phyloP scores from a whole-genome alignment of 2,888 invertebrate genomes.

The Cosmia trapezina region DNA sequence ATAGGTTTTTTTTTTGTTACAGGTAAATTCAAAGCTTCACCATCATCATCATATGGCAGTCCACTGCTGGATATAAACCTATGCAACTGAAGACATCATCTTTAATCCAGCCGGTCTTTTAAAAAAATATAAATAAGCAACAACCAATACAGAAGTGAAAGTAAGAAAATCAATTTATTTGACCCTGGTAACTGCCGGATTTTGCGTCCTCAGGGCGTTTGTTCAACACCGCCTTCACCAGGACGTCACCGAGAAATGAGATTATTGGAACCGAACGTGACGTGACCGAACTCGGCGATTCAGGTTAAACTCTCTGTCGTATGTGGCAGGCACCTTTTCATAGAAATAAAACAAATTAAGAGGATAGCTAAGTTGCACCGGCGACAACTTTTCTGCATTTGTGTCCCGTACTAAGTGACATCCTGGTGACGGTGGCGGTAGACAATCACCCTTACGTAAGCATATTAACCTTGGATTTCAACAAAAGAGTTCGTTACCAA shows the following conservation, averaged over 20 bases:
- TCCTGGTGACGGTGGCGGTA: not conserved
- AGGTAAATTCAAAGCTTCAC: conserved; percentile 34
- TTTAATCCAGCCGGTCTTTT: not conserved
- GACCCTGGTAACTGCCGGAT: not conserved
- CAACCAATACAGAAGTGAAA: not conserved
- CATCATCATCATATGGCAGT: too few relatives aligned
- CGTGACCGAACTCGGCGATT: not conserved
- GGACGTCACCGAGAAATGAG: not conserved
- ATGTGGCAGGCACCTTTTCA: not conserved
- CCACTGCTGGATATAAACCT: not conserved
- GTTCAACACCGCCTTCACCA: too few relatives aligned
- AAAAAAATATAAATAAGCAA: not conserved
- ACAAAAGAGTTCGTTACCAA: not conserved
- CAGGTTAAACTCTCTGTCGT: not conserved
- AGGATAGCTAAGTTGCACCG: not conserved
- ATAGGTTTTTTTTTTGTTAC: conserved; percentile 38
- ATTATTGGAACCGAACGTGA: not conserved
- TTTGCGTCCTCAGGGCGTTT: not conserved
- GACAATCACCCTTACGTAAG: not conserved
- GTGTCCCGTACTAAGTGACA: not conserved
- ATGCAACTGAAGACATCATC: not conserved
- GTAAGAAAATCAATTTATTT: not conserved
- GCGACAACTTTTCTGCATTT: not conserved
- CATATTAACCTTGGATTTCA: not conserved
- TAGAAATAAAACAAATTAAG: too few relatives aligned